Evolutionary conservation across 2,113 vertebrate species (phyloP).

Genomic region (Panthera uncia): DNA sequence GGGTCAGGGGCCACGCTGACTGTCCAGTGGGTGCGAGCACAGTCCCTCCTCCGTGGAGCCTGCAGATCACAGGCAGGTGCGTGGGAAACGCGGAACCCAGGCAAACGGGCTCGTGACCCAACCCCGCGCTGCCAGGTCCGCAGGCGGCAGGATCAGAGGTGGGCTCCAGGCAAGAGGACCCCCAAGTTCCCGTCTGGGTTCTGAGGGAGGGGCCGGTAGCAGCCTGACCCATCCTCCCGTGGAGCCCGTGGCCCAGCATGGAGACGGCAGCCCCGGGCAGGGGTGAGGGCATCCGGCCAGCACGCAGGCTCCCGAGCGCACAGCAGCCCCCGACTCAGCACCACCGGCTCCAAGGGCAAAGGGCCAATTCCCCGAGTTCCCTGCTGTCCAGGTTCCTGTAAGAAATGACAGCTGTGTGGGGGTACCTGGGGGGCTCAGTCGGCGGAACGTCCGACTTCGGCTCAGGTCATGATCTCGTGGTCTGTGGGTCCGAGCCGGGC

Average conservation of each 20-base stretch:
- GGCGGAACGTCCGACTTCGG: too few species aligned
- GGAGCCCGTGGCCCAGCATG: accelerated
- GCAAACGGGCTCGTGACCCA: neutral
- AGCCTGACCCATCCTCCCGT: neutral
- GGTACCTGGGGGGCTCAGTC: too few species aligned
- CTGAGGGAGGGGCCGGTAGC: accelerated
- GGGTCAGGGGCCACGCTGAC: neutral
- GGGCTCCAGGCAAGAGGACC: neutral
- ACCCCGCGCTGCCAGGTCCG: neutral
- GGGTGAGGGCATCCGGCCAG: neutral
- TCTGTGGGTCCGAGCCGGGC: too few species aligned
- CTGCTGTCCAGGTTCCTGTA: neutral
- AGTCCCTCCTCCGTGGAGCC: neutral
- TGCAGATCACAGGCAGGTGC: neutral
- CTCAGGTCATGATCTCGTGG: too few species aligned
- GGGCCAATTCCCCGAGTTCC: neutral
- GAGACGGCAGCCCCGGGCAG: neutral
- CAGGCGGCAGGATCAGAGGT: accelerated
- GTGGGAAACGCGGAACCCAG: neutral
- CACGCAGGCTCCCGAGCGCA: neutral
- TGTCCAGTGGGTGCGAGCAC: neutral
- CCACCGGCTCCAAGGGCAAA: neutral
- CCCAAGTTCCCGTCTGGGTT: neutral
- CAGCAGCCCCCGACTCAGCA: neutral
- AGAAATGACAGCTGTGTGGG: neutral